Evolutionary conservation across 2,888 invertebrate genomes (phyloP).

Genomic region (Watsonalla cultraria): DNA sequence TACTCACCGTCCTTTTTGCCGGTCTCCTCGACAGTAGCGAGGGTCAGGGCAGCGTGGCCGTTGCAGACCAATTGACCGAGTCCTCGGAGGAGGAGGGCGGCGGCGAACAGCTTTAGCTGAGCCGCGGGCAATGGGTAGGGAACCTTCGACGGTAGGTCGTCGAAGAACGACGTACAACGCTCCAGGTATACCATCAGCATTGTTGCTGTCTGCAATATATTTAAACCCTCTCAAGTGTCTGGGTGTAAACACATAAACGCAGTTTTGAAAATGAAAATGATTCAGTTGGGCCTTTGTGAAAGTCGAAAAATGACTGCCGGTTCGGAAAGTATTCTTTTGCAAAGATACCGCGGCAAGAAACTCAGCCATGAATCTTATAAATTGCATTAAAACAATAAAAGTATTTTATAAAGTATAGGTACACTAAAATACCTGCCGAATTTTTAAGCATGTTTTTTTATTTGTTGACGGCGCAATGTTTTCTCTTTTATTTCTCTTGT

Average conservation of each 20-base stretch:
- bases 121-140: conserved; percentile 38
- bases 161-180: conserved; percentile 81
- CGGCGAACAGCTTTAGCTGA: conserved; percentile 74
- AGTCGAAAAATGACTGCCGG: no score
- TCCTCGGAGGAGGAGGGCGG: conserved; percentile 84
- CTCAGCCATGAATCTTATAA: no score
- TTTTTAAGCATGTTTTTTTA: no score
- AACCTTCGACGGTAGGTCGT: conserved; percentile 58
- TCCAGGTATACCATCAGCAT: conserved; percentile 83
- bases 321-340: no score
- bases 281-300: no score
- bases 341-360: no score
- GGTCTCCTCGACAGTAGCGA: conserved; percentile 34
- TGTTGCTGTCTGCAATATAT: conserved; percentile 79
- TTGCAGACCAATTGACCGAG: conserved; percentile 90
- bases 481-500: no score
- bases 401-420: no score
- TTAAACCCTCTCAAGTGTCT: not conserved
- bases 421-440: no score
- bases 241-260: not conserved
- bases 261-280: not conserved
- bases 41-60: conserved; percentile 81
- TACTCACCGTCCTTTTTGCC: conserved; percentile 21
- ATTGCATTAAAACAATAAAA: no score
- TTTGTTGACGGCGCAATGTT: no score